Evolutionary conservation across 1,140 invertebrate species (phyloP), one percentile per base, ranked within the genome.

Genomic region (Trachelipus rathkii): DNA sequence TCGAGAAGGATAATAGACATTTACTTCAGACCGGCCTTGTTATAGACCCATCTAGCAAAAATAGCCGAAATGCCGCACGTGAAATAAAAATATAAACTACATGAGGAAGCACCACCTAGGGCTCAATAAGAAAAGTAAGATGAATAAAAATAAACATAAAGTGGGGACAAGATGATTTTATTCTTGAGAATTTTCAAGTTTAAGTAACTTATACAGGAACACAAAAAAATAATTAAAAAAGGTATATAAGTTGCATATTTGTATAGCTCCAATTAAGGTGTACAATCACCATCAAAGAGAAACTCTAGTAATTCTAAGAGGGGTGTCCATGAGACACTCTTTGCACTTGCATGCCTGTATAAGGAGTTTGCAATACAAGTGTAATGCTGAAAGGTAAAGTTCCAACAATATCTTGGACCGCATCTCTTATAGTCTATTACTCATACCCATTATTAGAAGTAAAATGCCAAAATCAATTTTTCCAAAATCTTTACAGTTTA

Each of bases 1-100:
- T 93, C 92, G n/a, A n/a, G 86, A 96, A 99, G 19, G 97, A n/a
- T n/a, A n/a, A 99, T 84, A 92, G 92, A 88, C 97, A 99, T 53
- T 90, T 89, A n/a, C n/a, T 84, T 98, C 94, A 46, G 95, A 95
- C 80, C 96, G 90, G 33, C 97, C 96, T 85, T 95, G 91, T 86
- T 98, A 95, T 73, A 99, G 87, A 85, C 50, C 95, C 95, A 85
- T 99, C 97, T 82, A 99, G 86, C 96, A n/a, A 96, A 99, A 44
- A 99, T 87, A 24, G n/a, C 97, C 97, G 87, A 97, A 98, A 83
- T 95, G 93, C 78, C 96, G n/a, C 97, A 85, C 95, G 86, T 33
- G 88, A 87, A 82, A 78, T 71, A 81, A 77, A 46, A n/a, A 23
- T 50, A 46, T n/a, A 44, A 19, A 43, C 67, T 19, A n/a, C n/a